These are phyloP conservation scores for Phasianus colchicus DNA, from an alignment of 2,113 vertebrate genomes.

Conservation along the genomic window DNA sequence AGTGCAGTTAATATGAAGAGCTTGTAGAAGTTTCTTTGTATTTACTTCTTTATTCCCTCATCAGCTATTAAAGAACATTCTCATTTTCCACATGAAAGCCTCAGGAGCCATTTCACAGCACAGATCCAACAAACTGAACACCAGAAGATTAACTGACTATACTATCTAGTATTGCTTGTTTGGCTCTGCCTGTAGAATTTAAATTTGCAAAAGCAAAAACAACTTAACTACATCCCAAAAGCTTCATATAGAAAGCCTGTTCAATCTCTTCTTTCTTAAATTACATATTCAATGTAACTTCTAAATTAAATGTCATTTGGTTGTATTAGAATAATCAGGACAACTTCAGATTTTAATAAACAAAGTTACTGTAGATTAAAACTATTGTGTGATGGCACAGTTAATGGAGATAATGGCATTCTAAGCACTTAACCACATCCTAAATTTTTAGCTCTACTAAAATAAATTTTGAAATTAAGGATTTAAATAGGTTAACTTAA, in stretches of 20 bases:
- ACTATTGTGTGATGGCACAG: neutral
- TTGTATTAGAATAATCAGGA: constrained; percentile 74
- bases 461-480: neutral
- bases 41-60: constrained; percentile 84
- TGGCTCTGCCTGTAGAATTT: constrained; percentile 80
- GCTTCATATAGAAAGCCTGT: constrained; percentile 68
- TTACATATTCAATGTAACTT: constrained; percentile 70
- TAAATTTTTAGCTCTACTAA: neutral
- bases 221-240: constrained; percentile 78
- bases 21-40: constrained; percentile 79
- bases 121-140: constrained; percentile 78
- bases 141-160: constrained; percentile 79
- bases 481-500: neutral
- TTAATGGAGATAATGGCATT: neutral
- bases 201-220: constrained; percentile 78
- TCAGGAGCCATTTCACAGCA: constrained; percentile 77
- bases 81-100: constrained; percentile 86
- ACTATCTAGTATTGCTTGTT: constrained; percentile 75
- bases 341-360: constrained; percentile 74
- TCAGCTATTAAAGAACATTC: constrained; percentile 82
- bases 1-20: constrained; percentile 80
- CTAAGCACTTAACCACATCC: neutral
- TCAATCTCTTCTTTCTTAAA: constrained; percentile 76
- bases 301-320: constrained; percentile 79
- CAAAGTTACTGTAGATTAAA: constrained; percentile 61